Percentiles rank a stretch among this genome's conserved stretches.
Evolutionary conservation across 2,113 vertebrate genomes (phyloP).

Genomic region (Myotis davidii): DNA sequence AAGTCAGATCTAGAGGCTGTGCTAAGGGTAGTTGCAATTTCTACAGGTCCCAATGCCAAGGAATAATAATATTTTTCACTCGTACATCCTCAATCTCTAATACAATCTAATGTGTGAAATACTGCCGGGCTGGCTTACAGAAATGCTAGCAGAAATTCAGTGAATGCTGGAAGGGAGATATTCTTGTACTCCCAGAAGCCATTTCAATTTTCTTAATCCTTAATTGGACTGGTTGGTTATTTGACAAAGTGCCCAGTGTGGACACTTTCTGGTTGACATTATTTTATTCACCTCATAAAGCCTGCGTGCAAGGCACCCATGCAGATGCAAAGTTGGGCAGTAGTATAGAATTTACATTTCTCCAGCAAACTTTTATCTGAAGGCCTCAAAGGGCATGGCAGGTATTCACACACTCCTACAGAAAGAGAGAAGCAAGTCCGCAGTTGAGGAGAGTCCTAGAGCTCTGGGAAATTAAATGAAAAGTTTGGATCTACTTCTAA

Average conservation of each 20-base stretch:
- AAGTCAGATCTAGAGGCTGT: slow-evolving; percentile 40
- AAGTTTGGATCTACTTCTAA: neutral
- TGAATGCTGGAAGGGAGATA: neutral
- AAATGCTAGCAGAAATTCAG: neutral
- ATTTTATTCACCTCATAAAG: slow-evolving; percentile 4
- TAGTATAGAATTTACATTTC: neutral
- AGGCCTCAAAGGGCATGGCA: neutral
- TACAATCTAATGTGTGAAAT: neutral
- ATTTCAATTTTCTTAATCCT: slow-evolving; percentile 41
- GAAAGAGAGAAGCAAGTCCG: neutral
- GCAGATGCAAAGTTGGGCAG: neutral
- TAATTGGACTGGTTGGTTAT: slow-evolving; percentile 22
- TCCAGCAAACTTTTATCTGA: slow-evolving; percentile 8
- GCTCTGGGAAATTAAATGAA: neutral
- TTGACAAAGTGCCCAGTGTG: slow-evolving; percentile 24
- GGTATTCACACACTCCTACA: neutral
- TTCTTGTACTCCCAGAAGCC: neutral
- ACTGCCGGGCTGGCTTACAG: slow-evolving; percentile 34
- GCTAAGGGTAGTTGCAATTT: neutral
- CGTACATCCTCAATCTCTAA: neutral
- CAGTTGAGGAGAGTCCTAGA: neutral
- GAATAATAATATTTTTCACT: slow-evolving; percentile 21
- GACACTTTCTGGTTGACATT: slow-evolving; percentile 23
- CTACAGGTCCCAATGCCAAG: neutral
- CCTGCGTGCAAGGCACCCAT: neutral